A percentile compares a stretch with the other conserved stretches of the same genome.
phyloP scores from a whole-genome alignment of 2,888 invertebrate genomes.

The Chalcis sispes region DNA sequence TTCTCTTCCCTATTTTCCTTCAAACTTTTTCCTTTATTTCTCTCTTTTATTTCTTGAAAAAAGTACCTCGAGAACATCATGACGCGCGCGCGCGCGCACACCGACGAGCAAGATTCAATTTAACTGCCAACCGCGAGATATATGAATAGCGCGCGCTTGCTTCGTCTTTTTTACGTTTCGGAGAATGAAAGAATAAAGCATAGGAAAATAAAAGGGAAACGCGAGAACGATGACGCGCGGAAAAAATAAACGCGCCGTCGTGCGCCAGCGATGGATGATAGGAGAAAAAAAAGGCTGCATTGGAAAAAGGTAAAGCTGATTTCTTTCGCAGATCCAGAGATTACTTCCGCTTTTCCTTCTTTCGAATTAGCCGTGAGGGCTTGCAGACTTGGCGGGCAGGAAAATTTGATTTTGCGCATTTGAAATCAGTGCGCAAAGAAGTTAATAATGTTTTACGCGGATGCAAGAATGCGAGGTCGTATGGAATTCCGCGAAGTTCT shows the following conservation, averaged over 20 bases:
- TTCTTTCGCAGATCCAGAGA: not conserved
- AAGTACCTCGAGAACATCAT: not conserved
- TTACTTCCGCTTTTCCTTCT: too few species aligned
- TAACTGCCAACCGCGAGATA: conserved; percentile 23
- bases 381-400: too few species aligned
- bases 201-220: not conserved
- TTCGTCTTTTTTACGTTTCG: not conserved
- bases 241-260: not conserved
- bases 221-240: not conserved
- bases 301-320: not conserved
- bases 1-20: not conserved
- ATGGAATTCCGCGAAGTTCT: too few species aligned
- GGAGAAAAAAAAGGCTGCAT: not conserved
- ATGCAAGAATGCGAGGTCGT: too few species aligned
- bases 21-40: not conserved
- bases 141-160: conserved; percentile 16
- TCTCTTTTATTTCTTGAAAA: not conserved
- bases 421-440: too few species aligned
- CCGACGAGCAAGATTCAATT: conserved; percentile 22
- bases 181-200: not conserved
- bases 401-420: too few species aligned
- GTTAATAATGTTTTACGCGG: too few species aligned
- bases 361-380: too few species aligned
- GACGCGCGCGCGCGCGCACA: not conserved
- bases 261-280: not conserved